These are phyloP conservation scores for Hyphantria cunea DNA, from an alignment of 1,140 invertebrate genomes.

Conservation along the genomic window DNA sequence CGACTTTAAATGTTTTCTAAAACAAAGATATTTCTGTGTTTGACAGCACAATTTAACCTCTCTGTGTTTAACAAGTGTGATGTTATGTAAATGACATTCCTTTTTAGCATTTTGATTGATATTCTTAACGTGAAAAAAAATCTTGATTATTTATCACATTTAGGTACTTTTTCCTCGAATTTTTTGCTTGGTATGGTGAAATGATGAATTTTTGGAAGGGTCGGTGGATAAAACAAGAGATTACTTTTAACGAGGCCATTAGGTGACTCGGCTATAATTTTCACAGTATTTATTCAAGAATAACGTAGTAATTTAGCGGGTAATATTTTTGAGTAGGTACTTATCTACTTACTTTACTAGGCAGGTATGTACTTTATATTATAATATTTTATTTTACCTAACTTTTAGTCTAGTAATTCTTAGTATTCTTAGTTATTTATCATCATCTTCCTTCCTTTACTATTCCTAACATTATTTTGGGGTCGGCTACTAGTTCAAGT, in stretches of 20 bases:
- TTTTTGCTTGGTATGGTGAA: conserved; percentile 22
- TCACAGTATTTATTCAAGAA: conserved; percentile 25
- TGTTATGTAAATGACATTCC: neutral
- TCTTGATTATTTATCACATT: conserved; percentile 6
- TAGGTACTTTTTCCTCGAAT: conserved; percentile 5
- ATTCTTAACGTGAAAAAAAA: neutral
- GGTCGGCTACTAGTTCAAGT: no score
- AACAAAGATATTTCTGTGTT: no score
- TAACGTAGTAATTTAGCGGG: conserved; percentile 7
- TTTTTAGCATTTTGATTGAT: conserved; percentile 7
- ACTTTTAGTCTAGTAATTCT: no score
- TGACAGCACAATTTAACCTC: no score
- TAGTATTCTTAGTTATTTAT: no score
- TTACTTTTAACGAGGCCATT: conserved; percentile 26
- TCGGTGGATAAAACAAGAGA: conserved; percentile 31
- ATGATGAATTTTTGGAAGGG: conserved; percentile 30
- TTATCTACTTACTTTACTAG: neutral
- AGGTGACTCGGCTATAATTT: conserved; percentile 29
- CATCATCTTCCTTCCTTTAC: no score
- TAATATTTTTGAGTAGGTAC: neutral
- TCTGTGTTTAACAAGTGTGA: no score
- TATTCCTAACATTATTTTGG: no score
- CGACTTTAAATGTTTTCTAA: no score
- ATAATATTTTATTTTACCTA: no score
- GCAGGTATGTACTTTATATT: no score